Evolutionary conservation across 2,113 vertebrate species (phyloP), one percentile per base, ranked within the genome.

Genomic region (Lepus americanus): DNA sequence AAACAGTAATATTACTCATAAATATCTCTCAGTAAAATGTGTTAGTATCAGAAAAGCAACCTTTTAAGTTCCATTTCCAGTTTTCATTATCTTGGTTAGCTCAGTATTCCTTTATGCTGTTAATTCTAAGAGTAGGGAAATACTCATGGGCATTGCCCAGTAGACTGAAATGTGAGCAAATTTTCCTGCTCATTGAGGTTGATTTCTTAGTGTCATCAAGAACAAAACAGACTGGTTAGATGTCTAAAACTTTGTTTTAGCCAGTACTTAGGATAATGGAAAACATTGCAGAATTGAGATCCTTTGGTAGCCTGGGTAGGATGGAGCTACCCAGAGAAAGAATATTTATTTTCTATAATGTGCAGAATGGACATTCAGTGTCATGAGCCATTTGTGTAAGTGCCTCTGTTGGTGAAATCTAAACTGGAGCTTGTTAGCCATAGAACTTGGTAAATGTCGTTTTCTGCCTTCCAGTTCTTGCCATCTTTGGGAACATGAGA

Each of bases 1-100:
- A 86, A 83, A 49, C 16, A 92, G 39, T 63, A 79, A 93, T 67
- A 0, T 19, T 29, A 19, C 55, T 82, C 74, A 87, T 84, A 31
- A 73, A 22, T 51, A 17, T 39, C 16, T 67, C n/a, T 70, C 36
- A 14, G 29, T 80, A 89, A 55, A 78, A 72, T 39, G 2, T 70
- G 51, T 49, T 66, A 61, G 53, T 51, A 85, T 55, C 64, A 84
- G 39, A 55, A 19, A 23, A 90, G 53, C 27, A 51, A 31, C 83
- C 63, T 90, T 74, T 53, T 81, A 4, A 22, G 61, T 73, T 70
- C 82, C 49, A 14, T 76, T 76, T 87, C 16, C 27, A 5, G 3
- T 81, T 19, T 51, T 90, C 5, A 6, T 61, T 73, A 1, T 69
- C 44, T 88, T 36, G 11, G 2, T 79, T 25, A 39, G 23, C 13